phyloP scores from a whole-genome alignment of 2,113 vertebrate species.

The Anser cygnoides region DNA sequence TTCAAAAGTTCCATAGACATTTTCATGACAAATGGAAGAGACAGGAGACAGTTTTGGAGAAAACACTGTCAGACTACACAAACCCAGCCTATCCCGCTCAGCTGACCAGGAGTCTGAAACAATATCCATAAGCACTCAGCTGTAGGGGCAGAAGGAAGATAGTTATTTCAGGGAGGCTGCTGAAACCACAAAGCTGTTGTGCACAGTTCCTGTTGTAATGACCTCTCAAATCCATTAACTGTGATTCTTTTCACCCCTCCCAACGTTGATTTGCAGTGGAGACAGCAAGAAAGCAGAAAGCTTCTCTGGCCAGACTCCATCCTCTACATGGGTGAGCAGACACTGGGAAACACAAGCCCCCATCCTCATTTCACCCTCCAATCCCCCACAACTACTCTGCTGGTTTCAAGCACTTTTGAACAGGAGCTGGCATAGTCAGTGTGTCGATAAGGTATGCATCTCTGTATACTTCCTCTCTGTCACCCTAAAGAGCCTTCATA shows the following conservation, averaged over 20 bases:
- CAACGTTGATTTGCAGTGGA: neutral
- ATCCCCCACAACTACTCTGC: neutral
- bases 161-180: neutral
- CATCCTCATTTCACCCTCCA: neutral
- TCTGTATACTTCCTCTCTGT: neutral
- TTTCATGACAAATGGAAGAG: neutral
- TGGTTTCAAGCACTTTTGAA: neutral
- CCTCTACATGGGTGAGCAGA: neutral
- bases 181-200: neutral
- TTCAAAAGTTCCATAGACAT: neutral
- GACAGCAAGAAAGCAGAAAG: conserved; percentile 11
- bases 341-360: neutral
- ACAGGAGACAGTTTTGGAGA: neutral
- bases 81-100: neutral
- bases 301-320: conserved; percentile 30
- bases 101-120: neutral
- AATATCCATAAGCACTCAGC: neutral
- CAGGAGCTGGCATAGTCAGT: rapidly evolving
- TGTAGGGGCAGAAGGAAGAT: neutral
- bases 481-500: neutral
- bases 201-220: neutral
- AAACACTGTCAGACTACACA: neutral
- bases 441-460: neutral
- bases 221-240: conserved; percentile 3
- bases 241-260: neutral